Percentiles rank a stretch among this genome's conserved stretches.
phyloP scores from a whole-genome alignment of 2,113 vertebrate species.

The Strix aluco region DNA sequence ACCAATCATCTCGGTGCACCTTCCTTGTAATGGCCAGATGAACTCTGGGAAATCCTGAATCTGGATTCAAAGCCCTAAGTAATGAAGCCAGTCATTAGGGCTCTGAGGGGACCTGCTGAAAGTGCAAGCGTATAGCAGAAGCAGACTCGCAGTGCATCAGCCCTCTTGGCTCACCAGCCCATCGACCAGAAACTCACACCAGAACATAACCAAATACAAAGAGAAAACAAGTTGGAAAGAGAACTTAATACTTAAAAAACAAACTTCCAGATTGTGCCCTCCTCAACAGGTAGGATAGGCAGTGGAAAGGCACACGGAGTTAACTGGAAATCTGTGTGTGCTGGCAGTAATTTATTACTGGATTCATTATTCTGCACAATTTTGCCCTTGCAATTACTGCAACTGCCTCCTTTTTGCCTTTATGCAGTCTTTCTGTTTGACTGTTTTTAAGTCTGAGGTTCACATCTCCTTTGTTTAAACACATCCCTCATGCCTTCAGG shows the following conservation, averaged over 20 bases:
- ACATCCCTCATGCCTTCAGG: conserved; percentile 26
- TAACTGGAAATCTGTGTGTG: neutral
- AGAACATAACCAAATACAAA: neutral
- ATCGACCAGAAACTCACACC: neutral
- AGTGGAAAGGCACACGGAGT: neutral
- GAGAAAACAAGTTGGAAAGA: neutral
- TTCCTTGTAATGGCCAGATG: neutral
- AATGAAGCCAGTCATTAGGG: neutral
- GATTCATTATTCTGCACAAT: neutral
- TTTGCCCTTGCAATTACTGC: neutral
- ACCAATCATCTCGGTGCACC: neutral
- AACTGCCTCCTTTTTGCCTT: neutral
- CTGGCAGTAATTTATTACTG: neutral
- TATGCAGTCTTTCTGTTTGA: neutral
- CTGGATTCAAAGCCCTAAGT: neutral
- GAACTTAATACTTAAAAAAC: neutral
- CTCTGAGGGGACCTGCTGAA: neutral
- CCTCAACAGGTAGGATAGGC: neutral
- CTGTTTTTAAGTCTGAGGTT: conserved; percentile 1
- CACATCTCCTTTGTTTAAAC: conserved; percentile 27
- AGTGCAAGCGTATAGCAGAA: rapidly evolving
- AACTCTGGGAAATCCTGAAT: neutral
- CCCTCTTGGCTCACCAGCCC: neutral
- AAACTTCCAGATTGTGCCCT: neutral
- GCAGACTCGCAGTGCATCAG: rapidly evolving